These are phyloP conservation scores for Sebastolobus altivelis DNA, from an alignment of 2,797 vertebrate species.

Conservation along the genomic window DNA sequence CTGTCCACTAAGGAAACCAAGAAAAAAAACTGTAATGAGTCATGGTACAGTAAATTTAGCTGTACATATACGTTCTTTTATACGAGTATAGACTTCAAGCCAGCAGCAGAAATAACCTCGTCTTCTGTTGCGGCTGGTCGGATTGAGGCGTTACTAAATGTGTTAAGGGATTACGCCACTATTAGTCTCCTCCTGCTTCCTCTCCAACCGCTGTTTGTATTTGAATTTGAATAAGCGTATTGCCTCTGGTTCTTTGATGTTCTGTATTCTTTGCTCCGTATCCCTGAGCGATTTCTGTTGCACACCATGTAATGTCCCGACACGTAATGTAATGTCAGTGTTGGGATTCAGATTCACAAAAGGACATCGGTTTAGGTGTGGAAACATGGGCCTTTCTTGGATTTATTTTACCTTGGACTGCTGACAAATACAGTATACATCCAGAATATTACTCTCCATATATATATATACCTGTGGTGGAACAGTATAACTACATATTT, in stretches of 20 bases:
- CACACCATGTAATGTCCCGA: not conserved
- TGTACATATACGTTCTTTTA: not conserved
- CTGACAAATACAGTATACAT: not conserved
- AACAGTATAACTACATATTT: not conserved
- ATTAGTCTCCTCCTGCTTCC: slow-evolving; percentile 6
- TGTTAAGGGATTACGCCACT: not conserved
- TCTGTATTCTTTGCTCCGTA: not conserved
- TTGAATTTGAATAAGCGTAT: slow-evolving; percentile 12
- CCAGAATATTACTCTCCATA: not conserved
- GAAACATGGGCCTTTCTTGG: slow-evolving; percentile 7
- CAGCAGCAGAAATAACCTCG: not conserved
- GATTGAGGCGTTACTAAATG: not conserved
- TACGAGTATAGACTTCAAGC: not conserved
- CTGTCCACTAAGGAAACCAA: not conserved
- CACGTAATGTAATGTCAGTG: not conserved
- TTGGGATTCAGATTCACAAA: slow-evolving; percentile 12
- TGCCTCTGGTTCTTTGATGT: slow-evolving; percentile 24
- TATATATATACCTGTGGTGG: not conserved
- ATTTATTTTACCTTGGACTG: not conserved
- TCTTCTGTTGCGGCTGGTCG: not conserved
- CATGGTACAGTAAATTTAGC: not conserved
- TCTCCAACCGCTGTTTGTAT: slow-evolving; percentile 11
- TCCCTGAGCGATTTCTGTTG: not conserved
- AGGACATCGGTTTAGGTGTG: not conserved
- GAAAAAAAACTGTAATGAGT: not conserved